These are phyloP conservation scores for Drosophila guanche DNA, from an alignment of 1,140 invertebrate species.

Conservation along the genomic window DNA sequence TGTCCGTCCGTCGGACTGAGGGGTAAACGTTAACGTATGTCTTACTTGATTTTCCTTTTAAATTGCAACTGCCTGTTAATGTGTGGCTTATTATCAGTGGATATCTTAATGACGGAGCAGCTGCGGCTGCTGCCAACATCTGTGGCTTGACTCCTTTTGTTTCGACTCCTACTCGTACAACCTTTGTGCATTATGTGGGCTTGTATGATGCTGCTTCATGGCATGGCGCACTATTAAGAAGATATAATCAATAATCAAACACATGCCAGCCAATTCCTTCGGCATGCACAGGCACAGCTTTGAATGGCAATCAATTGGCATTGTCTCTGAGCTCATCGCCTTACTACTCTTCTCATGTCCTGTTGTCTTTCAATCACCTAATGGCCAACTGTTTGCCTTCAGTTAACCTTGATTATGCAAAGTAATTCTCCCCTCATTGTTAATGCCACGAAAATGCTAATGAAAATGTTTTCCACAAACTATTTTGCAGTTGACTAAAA, in stretches of 20 bases:
- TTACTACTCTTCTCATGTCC: too few relatives aligned
- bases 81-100: slow-evolving; percentile 21
- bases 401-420: slow-evolving; percentile 54
- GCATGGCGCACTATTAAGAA: slow-evolving; percentile 17
- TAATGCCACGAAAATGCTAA: slow-evolving; percentile 44
- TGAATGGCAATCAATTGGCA: slow-evolving; percentile 35
- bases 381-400: slow-evolving; percentile 26
- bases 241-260: slow-evolving; percentile 39
- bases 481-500: slow-evolving; percentile 48
- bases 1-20: background rate
- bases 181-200: slow-evolving; percentile 62
- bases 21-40: slow-evolving; percentile 3
- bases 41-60: slow-evolving; percentile 53
- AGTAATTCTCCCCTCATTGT: slow-evolving; percentile 33
- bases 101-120: background rate
- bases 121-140: slow-evolving; percentile 29
- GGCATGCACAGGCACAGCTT: slow-evolving; percentile 13
- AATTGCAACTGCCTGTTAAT: slow-evolving; percentile 40
- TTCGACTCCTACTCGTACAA: slow-evolving; percentile 37
- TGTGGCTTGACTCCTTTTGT: slow-evolving; percentile 23
- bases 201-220: background rate
- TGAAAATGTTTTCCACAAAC: slow-evolving; percentile 35
- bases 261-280: background rate
- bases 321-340: slow-evolving; percentile 11
- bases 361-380: slow-evolving; percentile 45